Conservation (phyloP, 2,113 vertebrate species). For the Thinocorus orbignyianus region DNA sequence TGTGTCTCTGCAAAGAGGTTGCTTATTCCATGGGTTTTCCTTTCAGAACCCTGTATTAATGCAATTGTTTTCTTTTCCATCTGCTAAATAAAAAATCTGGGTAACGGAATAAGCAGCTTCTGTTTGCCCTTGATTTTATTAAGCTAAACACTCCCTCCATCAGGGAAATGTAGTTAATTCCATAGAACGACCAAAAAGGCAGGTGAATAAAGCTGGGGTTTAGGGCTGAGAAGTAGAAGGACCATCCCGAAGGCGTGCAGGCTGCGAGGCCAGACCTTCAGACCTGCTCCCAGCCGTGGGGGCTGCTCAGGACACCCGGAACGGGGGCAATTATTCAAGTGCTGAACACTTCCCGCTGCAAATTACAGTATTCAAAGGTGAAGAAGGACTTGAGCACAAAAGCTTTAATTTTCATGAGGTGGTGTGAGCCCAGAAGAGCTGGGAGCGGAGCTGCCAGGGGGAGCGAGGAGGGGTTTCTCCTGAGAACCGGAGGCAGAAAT, state of each 20-base stretch:
- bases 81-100: no score
- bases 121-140: not conserved
- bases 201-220: not conserved
- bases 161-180: not conserved
- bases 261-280: not conserved
- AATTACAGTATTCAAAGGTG: not conserved
- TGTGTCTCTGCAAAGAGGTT: not conserved
- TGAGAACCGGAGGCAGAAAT: not conserved
- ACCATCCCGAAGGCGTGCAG: not conserved
- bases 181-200: not conserved
- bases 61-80: no score
- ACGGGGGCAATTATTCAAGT: not conserved
- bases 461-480: not conserved
- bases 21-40: not conserved
- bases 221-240: not conserved
- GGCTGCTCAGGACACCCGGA: not conserved
- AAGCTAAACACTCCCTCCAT: not conserved
- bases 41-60: not conserved
- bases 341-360: not conserved
- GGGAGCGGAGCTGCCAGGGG: not conserved
- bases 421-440: not conserved
- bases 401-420: not conserved
- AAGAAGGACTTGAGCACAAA: not conserved
- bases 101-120: no score
- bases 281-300: not conserved